Conservation (phyloP, 2,113 vertebrate genomes). For the Oplegnathus fasciatus region DNA sequence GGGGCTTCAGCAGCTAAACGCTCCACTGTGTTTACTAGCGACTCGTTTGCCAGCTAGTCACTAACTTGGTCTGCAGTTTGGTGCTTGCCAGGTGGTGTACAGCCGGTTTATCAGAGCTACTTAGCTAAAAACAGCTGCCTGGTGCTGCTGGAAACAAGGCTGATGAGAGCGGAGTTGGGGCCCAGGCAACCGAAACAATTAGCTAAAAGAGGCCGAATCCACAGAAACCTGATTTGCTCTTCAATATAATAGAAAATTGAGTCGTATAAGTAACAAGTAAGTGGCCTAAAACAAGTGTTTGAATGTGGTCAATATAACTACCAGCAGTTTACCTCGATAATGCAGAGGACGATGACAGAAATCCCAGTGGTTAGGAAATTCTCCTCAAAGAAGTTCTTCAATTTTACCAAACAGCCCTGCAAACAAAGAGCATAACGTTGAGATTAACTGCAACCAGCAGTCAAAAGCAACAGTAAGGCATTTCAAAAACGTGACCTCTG, state of each 20-base stretch:
- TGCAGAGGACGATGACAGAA: conserved; percentile 80
- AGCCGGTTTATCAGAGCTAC: not conserved
- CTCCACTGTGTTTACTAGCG: not conserved
- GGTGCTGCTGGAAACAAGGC: not conserved
- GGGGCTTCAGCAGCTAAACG: not conserved
- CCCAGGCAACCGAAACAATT: no score
- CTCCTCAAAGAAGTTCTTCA: conserved; percentile 59
- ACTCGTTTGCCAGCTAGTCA: no score
- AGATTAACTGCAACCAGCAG: not conserved
- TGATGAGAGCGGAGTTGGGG: no score
- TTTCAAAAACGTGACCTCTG: not conserved
- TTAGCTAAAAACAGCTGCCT: not conserved
- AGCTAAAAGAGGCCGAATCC: not conserved
- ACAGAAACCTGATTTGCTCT: not conserved
- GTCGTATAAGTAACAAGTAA: not conserved
- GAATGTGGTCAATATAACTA: not conserved
- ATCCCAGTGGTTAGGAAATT: conserved; percentile 82
- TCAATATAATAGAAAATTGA: not conserved
- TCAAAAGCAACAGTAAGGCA: not conserved
- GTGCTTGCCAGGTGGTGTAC: not conserved
- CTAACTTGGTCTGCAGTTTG: not conserved
- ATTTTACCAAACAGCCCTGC: conserved; percentile 74
- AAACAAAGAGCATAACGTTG: not conserved
- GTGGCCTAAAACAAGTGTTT: not conserved
- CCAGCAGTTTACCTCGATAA: conserved; percentile 81